Evolutionary conservation across 2,888 invertebrate species (phyloP).

Genomic region (Eurytoma californica): DNA sequence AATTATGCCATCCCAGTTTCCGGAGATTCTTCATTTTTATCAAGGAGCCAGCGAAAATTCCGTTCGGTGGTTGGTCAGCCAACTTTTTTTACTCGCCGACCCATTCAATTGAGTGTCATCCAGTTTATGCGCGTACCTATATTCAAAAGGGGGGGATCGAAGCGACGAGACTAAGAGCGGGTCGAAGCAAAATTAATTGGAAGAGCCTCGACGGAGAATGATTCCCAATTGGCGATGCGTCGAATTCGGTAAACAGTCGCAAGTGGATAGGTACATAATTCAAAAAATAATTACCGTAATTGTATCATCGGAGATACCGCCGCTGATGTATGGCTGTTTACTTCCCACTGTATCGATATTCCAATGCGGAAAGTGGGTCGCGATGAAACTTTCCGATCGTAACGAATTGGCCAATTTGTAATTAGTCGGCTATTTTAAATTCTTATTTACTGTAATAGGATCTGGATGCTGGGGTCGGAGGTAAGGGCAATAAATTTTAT

Average conservation of each 20-base stretch:
- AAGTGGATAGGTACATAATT: background rate
- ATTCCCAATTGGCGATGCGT: background rate
- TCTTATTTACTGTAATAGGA: background rate
- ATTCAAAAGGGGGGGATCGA: background rate
- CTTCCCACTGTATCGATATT: background rate
- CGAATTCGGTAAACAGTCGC: background rate
- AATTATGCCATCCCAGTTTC: constrained; percentile 22
- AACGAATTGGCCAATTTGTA: background rate
- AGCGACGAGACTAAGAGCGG: background rate
- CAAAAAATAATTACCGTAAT: constrained; percentile 5
- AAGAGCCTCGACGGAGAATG: background rate
- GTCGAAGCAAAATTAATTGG: constrained; percentile 4
- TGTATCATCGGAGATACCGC: background rate
- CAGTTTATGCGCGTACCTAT: background rate
- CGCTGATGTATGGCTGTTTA: background rate
- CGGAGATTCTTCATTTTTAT: constrained; percentile 25
- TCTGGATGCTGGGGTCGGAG: background rate
- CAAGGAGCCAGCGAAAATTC: constrained; percentile 25
- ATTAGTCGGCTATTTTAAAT: background rate
- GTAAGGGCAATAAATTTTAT: no score
- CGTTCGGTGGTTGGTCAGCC: background rate
- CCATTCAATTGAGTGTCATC: background rate
- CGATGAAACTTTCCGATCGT: background rate
- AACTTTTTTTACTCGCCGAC: constrained; percentile 3
- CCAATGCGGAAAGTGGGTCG: background rate